phyloP scores from a whole-genome alignment of 2,797 vertebrate species.

The Molossus molossus region DNA sequence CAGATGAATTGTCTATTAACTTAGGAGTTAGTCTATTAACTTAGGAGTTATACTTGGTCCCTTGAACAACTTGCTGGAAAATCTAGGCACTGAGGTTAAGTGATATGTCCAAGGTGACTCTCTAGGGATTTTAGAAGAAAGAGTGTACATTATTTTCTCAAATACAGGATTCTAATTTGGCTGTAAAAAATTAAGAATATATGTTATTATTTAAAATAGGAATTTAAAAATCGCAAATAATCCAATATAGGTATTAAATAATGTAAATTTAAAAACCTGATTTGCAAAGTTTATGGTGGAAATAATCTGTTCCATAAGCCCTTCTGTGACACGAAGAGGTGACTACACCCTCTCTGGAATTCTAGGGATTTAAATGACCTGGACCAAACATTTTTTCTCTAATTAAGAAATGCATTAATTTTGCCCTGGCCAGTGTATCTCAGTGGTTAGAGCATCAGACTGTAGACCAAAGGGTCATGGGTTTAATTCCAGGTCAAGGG shows the following conservation, averaged over 20 bases:
- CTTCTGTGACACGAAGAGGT: not conserved
- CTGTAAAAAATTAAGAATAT: conserved; percentile 13
- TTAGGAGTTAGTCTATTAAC: conserved; percentile 73
- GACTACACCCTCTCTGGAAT: not conserved
- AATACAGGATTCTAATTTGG: not conserved
- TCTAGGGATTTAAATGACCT: not conserved
- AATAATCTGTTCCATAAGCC: not conserved
- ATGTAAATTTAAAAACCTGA: not conserved
- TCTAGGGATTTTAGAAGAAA: conserved; percentile 33
- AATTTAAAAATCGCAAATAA: conserved; percentile 43
- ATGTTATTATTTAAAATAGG: not conserved
- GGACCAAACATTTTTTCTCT: not conserved
- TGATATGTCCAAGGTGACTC: not conserved
- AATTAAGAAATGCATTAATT: not conserved
- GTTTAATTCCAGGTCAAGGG: no score
- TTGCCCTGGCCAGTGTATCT: no score
- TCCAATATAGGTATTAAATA: not conserved
- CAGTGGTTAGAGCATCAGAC: no score
- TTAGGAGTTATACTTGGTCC: conserved; percentile 72
- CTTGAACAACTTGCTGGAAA: conserved; percentile 50
- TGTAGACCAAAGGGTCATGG: no score
- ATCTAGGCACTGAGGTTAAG: not conserved
- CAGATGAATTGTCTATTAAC: conserved; percentile 75
- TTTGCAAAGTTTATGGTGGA: not conserved
- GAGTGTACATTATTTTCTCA: not conserved